Base-by-base conservation (phyloP, 1,140 invertebrate genomes). In the Drosophila yakuba region DNA sequence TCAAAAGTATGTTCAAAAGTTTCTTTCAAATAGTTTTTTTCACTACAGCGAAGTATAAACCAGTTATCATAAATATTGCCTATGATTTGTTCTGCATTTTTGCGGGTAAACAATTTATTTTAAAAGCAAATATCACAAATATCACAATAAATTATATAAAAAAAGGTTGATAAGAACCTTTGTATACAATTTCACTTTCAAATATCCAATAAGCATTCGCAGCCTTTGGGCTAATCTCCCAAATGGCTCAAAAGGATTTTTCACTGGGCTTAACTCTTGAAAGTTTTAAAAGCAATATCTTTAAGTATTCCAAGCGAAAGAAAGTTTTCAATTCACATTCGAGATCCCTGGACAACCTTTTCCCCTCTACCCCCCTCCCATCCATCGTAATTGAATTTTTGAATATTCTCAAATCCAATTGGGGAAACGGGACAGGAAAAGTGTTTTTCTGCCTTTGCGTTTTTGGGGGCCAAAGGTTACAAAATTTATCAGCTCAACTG, bases 401-500 rank as follows among this genome's bases (percentile, higher is more conserved):
- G 51, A 71, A 71, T 71, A 71, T 71, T 71, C 67, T 43, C 17
- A 68, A 71, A 71, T 50, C 67, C 67, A 71, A 71, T 71, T 71
- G 67, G 67, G 67, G 43, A 36, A 57, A 68, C 23, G 50, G 41
- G 48, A n/a, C 44, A 39, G 36, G 63, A 56, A 69, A 69, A 69
- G 63, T 69, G 67, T 80, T 74, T 45, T 61, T 41, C 8, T 69
- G 64, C 75, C 56, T 35, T 54, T 28, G 6, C 32, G 11, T 12
- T 20, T 25, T 58, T 14, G 7, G 17, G 59, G 51, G 23, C 25
- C 38, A 63, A 75, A 80, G 78, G 73, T 73, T 76, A 74, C 47
- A 54, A 51, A 67, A 78, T 78, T 82, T 73, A 82, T 78, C 79
- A 63, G 62, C 47, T 52, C 48, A 50, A 50, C 72, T 76, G 57